Percentiles rank a stretch among this genome's conserved stretches.
These are phyloP conservation scores for Anoplophora glabripennis DNA, from an alignment of 1,140 invertebrate species.

Conservation along the genomic window DNA sequence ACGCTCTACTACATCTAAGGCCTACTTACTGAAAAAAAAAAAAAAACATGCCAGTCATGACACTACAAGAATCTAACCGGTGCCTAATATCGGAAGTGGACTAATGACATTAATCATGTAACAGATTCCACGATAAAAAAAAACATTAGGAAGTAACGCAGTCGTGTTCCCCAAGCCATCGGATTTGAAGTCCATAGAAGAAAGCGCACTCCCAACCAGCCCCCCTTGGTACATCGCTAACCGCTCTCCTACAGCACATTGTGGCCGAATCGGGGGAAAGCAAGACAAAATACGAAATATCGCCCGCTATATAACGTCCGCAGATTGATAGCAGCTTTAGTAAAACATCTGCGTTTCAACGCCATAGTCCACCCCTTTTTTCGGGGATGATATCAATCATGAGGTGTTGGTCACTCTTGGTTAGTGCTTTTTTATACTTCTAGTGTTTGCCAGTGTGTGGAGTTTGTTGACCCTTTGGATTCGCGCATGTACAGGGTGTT, in stretches of 20 bases:
- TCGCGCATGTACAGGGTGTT: not conserved
- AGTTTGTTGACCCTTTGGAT: not conserved
- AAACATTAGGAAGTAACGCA: too few species aligned
- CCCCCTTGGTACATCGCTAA: conserved; percentile 13
- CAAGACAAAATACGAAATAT: conserved; percentile 33
- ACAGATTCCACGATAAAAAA: too few species aligned
- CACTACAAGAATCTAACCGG: too few species aligned
- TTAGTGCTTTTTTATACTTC: conserved; percentile 38
- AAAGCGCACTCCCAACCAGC: conserved; percentile 9
- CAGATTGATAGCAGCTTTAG: conserved; percentile 29
- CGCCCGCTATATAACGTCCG: conserved; percentile 37
- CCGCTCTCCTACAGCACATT: conserved; percentile 18
- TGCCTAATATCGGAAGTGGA: too few species aligned
- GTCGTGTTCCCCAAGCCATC: too few species aligned
- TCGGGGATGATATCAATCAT: conserved; percentile 30
- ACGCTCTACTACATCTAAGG: too few species aligned
- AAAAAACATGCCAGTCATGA: too few species aligned
- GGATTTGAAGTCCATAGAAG: not conserved
- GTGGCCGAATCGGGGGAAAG: conserved; percentile 24
- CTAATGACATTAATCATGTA: too few species aligned
- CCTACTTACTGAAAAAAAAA: too few species aligned
- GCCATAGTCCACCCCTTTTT: conserved; percentile 22
- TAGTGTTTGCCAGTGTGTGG: not conserved
- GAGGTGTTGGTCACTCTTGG: conserved; percentile 44
- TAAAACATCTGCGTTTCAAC: conserved; percentile 40